A percentile compares a stretch with the other conserved stretches of the same genome.
Conservation (phyloP, 2,888 invertebrate genomes). For the Onchidella celtica region DNA sequence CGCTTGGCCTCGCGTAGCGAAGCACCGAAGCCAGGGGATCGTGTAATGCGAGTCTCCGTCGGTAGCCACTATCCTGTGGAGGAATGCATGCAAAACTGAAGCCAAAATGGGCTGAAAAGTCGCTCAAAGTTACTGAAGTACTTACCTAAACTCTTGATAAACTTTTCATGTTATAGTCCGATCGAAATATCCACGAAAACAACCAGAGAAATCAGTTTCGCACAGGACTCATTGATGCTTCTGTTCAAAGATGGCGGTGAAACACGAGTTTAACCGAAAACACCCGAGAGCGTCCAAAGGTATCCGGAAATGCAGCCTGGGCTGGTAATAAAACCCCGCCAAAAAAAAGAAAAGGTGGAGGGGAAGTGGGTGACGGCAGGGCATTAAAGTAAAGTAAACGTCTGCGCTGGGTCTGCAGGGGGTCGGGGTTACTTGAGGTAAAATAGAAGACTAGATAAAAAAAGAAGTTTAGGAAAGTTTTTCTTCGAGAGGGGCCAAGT, state of each 20-base stretch:
- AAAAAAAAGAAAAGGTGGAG: conserved; percentile 15
- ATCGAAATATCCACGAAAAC: conserved; percentile 53
- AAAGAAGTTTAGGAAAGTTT: not conserved
- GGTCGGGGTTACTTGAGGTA: not conserved
- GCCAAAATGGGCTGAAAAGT: conserved; percentile 26
- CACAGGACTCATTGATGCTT: conserved; percentile 47
- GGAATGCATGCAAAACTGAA: conserved; percentile 33
- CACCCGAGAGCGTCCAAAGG: conserved; percentile 45
- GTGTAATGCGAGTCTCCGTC: not conserved
- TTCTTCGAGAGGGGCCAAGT: not conserved
- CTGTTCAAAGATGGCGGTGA: conserved; percentile 57
- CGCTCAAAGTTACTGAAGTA: conserved; percentile 10
- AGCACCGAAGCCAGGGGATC: conserved; percentile 29
- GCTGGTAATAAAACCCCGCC: conserved; percentile 48
- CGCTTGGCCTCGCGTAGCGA: conserved; percentile 2
- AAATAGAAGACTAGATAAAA: not conserved
- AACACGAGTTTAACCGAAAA: conserved; percentile 52
- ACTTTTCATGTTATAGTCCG: conserved; percentile 53
- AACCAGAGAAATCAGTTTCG: conserved; percentile 43
- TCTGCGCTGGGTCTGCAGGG: not conserved
- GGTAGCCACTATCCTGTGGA: conserved; percentile 33
- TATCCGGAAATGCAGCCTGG: conserved; percentile 47
- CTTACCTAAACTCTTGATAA: conserved; percentile 49
- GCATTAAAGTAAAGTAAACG: not conserved
- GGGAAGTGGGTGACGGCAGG: not conserved